Evolutionary conservation across 2,797 vertebrate genomes (phyloP).

Genomic region (Lerista edwardsae): DNA sequence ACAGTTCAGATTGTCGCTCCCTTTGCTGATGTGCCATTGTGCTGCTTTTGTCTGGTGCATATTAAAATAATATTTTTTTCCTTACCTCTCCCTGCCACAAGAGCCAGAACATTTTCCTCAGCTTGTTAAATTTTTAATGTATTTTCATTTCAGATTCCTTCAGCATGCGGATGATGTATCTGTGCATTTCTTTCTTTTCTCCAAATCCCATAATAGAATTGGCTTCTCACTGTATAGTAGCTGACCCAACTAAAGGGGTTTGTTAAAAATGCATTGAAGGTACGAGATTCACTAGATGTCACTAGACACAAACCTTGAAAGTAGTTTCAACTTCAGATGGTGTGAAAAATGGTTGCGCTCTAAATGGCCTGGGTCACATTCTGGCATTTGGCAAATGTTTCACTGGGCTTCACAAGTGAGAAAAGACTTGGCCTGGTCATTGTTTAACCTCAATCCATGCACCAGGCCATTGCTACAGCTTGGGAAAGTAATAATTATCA

Average conservation of each 20-base stretch:
- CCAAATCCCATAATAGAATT: constrained; percentile 15
- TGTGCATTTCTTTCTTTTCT: constrained; percentile 45
- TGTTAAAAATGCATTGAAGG: constrained; percentile 41
- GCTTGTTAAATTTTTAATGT: constrained; percentile 69
- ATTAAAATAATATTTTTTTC: constrained; percentile 67
- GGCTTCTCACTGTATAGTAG: constrained; percentile 20
- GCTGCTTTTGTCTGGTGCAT: constrained; percentile 34
- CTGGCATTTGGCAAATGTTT: neutral
- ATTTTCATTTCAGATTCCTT: constrained; percentile 69
- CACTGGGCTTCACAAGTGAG: constrained; percentile 35
- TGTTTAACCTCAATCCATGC: neutral
- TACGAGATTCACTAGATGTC: constrained; percentile 11
- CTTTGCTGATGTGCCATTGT: constrained; percentile 32
- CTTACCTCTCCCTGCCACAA: constrained; percentile 52
- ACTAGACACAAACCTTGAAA: neutral
- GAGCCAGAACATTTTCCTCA: constrained; percentile 53
- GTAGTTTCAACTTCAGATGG: neutral
- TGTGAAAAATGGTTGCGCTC: neutral
- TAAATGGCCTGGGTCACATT: neutral
- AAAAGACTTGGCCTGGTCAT: constrained; percentile 1
- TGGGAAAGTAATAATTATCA: neutral
- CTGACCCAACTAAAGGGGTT: constrained; percentile 15
- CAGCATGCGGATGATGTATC: constrained; percentile 48
- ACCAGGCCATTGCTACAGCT: neutral
- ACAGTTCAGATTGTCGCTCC: constrained; percentile 36